A percentile compares a stretch with the other conserved stretches of the same genome.
Conservation (phyloP, 1,140 invertebrate genomes). For the Tetramorium parvispinum region DNA sequence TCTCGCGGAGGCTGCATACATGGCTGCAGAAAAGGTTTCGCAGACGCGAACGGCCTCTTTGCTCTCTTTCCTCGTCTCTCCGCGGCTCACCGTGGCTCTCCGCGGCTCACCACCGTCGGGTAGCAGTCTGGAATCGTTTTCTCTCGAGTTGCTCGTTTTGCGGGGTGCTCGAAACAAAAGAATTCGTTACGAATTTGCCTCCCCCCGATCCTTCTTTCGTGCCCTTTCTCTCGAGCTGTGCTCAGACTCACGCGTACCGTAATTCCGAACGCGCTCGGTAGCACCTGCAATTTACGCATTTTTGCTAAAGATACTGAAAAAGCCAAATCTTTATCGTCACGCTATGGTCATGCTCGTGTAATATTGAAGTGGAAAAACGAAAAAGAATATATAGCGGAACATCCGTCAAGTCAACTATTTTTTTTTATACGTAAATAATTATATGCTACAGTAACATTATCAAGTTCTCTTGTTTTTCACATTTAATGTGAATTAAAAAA, state of each 20-base stretch:
- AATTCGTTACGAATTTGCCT: constrained; percentile 84
- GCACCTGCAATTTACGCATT: constrained; percentile 24
- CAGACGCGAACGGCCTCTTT: constrained; percentile 68
- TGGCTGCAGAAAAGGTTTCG: constrained; percentile 77
- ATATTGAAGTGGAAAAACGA: background rate
- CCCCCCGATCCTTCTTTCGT: constrained; percentile 48
- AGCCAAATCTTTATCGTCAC: background rate
- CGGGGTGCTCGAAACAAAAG: constrained; percentile 83
- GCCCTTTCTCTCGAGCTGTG: constrained; percentile 33
- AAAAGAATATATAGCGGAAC: background rate
- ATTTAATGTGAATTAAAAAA: too few relatives aligned
- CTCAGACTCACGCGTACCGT: constrained; percentile 28
- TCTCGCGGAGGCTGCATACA: constrained; percentile 69
- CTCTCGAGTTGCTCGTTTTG: constrained; percentile 80
- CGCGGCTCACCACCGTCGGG: constrained; percentile 64
- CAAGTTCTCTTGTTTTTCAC: background rate
- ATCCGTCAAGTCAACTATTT: background rate
- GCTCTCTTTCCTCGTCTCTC: constrained; percentile 64
- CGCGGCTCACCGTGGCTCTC: constrained; percentile 53
- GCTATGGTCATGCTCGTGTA: background rate
- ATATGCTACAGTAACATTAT: background rate
- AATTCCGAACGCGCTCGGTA: constrained; percentile 40
- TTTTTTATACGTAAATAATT: background rate
- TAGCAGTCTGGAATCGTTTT: constrained; percentile 79
- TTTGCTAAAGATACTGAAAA: background rate